These are phyloP conservation scores for Rhabdomys dilectus DNA, from an alignment of 2,113 vertebrate genomes.

Conservation along the genomic window DNA sequence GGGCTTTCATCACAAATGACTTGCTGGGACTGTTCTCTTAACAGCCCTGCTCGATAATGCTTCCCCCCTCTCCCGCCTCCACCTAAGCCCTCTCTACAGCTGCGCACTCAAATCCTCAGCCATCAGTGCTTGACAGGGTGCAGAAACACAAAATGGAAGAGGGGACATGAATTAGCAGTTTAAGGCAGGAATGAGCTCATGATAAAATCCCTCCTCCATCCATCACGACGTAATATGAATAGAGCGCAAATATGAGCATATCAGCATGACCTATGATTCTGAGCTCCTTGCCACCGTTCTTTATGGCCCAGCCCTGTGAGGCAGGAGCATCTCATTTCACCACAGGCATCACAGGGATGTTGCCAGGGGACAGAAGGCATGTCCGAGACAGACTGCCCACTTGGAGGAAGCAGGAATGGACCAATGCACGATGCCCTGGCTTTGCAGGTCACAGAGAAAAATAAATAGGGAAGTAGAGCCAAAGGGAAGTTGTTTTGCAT, in stretches of 20 bases:
- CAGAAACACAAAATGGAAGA: slow-evolving; percentile 76
- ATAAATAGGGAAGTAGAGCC: background rate
- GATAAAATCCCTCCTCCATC: slow-evolving; percentile 72
- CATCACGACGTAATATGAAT: slow-evolving; percentile 74
- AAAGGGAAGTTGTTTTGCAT: background rate
- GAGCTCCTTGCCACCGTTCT: background rate
- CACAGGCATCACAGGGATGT: accelerated
- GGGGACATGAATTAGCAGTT: slow-evolving; percentile 78
- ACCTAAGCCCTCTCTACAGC: slow-evolving; percentile 42
- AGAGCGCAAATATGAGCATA: slow-evolving; percentile 62
- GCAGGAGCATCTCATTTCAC: background rate
- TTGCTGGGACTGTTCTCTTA: slow-evolving; percentile 57
- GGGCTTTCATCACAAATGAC: slow-evolving; percentile 10
- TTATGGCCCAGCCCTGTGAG: background rate
- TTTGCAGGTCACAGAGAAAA: background rate
- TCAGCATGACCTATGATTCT: slow-evolving; percentile 36
- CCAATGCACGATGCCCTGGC: background rate
- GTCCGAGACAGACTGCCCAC: background rate
- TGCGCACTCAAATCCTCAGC: slow-evolving; percentile 76
- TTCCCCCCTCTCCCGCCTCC: background rate
- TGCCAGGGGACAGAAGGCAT: background rate
- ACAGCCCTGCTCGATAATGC: slow-evolving; percentile 5
- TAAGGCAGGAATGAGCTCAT: slow-evolving; percentile 68
- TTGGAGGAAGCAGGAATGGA: background rate
- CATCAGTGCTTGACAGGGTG: slow-evolving; percentile 76